These are phyloP conservation scores for Gorsachius goisagi DNA, from an alignment of 2,113 vertebrate species.

Conservation along the genomic window DNA sequence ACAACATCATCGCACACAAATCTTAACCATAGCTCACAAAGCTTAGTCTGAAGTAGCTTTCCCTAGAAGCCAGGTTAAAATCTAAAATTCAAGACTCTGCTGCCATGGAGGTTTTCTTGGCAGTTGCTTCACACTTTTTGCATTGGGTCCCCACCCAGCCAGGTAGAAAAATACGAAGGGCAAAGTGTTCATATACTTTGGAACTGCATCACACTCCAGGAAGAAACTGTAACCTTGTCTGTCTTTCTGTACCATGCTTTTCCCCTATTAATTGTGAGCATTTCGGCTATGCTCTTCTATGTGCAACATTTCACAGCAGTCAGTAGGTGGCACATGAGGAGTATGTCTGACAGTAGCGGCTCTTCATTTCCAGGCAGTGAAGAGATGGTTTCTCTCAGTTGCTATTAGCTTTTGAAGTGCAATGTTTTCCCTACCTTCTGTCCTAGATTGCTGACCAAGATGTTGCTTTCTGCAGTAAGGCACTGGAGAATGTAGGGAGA, in stretches of 20 bases:
- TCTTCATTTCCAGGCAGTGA: accelerated
- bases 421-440: neutral
- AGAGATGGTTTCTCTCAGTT: neutral
- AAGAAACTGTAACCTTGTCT: neutral
- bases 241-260: neutral
- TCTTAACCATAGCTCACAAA: neutral
- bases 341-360: neutral
- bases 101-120: neutral
- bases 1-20: neutral
- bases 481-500: neutral
- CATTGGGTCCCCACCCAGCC: neutral
- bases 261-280: accelerated
- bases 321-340: conserved; percentile 42
- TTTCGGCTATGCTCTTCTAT: accelerated
- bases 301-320: neutral
- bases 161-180: neutral
- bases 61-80: neutral
- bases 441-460: neutral
- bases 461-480: neutral
- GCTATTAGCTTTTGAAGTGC: neutral
- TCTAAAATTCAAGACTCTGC: neutral
- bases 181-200: neutral
- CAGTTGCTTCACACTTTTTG: neutral
- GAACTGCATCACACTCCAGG: neutral
- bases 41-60: neutral